These are phyloP conservation scores for Onychostoma macrolepis DNA, from an alignment of 2,113 vertebrate species.

Conservation along the genomic window DNA sequence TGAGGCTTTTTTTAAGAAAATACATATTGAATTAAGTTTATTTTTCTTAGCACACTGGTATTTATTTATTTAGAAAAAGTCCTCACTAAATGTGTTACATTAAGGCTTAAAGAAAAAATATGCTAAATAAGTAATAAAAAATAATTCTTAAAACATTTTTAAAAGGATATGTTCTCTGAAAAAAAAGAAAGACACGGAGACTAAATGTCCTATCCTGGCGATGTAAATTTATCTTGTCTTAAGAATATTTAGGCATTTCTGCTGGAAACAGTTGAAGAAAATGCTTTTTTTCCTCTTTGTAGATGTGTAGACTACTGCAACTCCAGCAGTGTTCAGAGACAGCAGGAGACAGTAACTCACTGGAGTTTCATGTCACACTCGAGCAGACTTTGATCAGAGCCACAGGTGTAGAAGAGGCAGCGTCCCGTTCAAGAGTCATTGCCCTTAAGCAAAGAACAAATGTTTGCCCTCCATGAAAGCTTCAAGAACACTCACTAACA, in stretches of 20 bases:
- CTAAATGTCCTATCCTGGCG: too few relatives aligned
- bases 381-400: neutral
- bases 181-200: too few relatives aligned
- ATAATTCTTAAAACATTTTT: too few relatives aligned
- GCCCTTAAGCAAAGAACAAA: neutral
- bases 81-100: too few relatives aligned
- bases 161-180: too few relatives aligned
- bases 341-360: neutral
- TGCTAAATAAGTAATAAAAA: too few relatives aligned
- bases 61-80: too few relatives aligned
- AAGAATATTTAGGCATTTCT: neutral
- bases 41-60: too few relatives aligned
- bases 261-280: neutral
- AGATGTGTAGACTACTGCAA: too few relatives aligned
- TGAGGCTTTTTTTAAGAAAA: too few relatives aligned
- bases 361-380: neutral
- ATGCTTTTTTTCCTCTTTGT: neutral
- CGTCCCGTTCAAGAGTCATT: neutral
- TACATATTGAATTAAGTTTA: too few relatives aligned
- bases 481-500: slow-evolving; percentile 9
- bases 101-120: too few relatives aligned
- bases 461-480: slow-evolving; percentile 15
- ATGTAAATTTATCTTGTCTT: neutral
- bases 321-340: neutral
- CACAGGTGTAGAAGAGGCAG: neutral